phyloP scores from a whole-genome alignment of 2,797 vertebrate species.

The Salmo trutta region DNA sequence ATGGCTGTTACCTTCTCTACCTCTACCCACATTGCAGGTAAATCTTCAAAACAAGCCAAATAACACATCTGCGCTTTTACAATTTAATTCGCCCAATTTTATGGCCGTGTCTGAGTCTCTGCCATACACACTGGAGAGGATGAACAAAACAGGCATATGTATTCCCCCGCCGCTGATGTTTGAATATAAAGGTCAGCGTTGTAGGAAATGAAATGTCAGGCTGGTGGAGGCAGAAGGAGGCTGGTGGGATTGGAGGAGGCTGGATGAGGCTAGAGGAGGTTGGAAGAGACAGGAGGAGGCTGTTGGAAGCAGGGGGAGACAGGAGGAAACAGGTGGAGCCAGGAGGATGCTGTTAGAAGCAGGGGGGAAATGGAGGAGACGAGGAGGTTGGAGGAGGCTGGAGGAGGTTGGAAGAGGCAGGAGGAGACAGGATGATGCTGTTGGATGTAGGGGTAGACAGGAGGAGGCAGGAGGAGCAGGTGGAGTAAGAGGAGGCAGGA shows the following conservation, averaged over 20 bases:
- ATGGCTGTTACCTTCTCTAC: no score
- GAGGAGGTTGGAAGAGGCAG: no score
- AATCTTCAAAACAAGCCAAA: no score
- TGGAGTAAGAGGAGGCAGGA: no score
- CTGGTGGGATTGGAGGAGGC: neutral
- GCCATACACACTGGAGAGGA: neutral
- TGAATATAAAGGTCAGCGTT: neutral
- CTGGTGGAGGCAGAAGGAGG: no score
- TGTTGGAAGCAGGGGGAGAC: neutral
- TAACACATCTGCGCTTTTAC: neutral
- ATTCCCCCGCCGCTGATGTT: neutral
- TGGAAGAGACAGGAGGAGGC: no score
- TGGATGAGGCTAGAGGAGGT: neutral
- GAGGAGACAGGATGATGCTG: no score
- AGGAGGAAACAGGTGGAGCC: neutral
- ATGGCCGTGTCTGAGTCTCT: neutral
- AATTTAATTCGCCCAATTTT: neutral
- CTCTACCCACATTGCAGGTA: no score
- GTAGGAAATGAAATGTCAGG: neutral
- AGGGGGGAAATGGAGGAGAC: neutral
- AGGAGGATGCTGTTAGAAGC: neutral
- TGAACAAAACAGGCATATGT: neutral
- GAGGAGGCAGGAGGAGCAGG: no score
- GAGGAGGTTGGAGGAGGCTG: neutral
- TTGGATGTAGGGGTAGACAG: no score